A percentile compares a stretch with the other conserved stretches of the same genome.
These are phyloP conservation scores for Sarcophaga peregrina DNA, from an alignment of 1,140 invertebrate species.

Conservation along the genomic window DNA sequence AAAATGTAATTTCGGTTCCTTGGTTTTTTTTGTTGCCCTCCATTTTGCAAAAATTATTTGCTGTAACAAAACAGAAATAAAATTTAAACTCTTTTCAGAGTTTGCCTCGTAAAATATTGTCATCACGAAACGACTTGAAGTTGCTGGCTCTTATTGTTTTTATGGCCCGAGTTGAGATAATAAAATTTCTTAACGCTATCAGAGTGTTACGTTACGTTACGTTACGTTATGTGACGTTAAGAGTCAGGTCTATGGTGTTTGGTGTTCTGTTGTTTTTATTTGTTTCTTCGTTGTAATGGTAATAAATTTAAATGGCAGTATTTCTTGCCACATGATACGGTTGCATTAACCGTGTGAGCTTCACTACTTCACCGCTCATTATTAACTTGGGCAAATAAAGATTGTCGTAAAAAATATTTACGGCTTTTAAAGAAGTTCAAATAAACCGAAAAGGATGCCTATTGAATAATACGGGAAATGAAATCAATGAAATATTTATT, in stretches of 20 bases:
- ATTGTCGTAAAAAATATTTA: too few species aligned
- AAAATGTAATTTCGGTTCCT: too few species aligned
- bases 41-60: neutral
- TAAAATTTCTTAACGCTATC: neutral
- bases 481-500: too few species aligned
- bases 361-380: neutral
- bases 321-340: neutral
- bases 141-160: neutral
- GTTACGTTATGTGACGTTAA: too few species aligned
- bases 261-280: too few species aligned
- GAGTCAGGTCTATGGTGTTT: neutral
- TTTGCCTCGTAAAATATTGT: neutral
- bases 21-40: neutral
- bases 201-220: too few species aligned
- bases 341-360: neutral
- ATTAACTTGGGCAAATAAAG: neutral
- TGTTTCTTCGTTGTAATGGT: neutral
- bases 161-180: slow-evolving; percentile 2
- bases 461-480: too few species aligned
- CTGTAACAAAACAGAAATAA: neutral
- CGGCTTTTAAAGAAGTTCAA: too few species aligned
- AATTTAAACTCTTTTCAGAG: neutral
- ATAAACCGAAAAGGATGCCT: too few species aligned
- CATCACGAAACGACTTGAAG: neutral
- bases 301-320: neutral